phyloP scores from a whole-genome alignment of 2,113 vertebrate genomes.

The Sylvicapra grimmia region DNA sequence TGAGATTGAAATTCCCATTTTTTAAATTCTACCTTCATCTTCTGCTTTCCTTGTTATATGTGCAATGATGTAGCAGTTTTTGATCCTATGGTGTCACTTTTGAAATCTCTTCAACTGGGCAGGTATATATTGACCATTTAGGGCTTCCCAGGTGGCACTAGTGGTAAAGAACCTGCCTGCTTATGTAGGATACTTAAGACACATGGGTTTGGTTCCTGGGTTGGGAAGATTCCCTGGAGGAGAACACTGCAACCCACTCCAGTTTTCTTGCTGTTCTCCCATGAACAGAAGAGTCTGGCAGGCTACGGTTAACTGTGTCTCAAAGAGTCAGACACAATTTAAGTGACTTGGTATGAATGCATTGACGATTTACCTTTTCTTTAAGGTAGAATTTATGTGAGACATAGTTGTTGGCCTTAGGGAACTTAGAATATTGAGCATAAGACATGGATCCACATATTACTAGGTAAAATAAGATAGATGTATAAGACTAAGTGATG shows the following conservation, averaged over 20 bases:
- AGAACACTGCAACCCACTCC: background rate
- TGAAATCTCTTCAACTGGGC: background rate
- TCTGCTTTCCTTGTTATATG: background rate
- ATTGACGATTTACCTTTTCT: background rate
- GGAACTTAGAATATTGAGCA: too few relatives aligned
- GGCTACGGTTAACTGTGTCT: accelerated
- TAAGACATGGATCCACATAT: background rate
- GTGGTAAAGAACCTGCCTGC: background rate
- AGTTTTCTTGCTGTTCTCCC: background rate
- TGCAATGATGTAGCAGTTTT: background rate
- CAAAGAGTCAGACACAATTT: background rate
- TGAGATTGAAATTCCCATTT: background rate
- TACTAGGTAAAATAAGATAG: background rate
- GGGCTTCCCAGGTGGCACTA: background rate
- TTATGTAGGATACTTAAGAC: background rate
- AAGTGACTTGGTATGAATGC: background rate
- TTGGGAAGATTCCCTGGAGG: background rate
- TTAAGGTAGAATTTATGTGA: background rate
- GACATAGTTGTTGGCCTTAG: too few relatives aligned
- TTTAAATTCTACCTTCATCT: background rate
- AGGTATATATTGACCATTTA: background rate
- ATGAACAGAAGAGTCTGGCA: background rate
- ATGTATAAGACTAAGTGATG: background rate
- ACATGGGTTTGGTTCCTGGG: background rate
- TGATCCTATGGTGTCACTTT: background rate